phyloP scores from a whole-genome alignment of 2,797 vertebrate species.

The Philypnodon macrostomus region DNA sequence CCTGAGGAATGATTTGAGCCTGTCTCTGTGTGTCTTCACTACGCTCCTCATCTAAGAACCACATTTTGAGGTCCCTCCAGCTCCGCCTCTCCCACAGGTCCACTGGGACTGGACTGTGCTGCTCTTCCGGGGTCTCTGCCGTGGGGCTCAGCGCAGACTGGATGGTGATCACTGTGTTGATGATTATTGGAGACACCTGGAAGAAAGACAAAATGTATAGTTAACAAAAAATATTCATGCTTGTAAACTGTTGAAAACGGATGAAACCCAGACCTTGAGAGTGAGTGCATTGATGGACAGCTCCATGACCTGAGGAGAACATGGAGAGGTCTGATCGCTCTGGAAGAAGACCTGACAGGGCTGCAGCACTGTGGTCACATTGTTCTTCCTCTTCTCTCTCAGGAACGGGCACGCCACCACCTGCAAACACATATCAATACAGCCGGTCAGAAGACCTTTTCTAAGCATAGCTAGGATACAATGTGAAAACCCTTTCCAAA shows the following conservation, averaged over 20 bases:
- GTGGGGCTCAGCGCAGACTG: slow-evolving; percentile 87
- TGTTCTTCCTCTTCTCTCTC: slow-evolving; percentile 81
- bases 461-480: too few relatives aligned
- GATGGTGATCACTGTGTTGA: slow-evolving; percentile 96
- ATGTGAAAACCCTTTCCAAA: too few relatives aligned
- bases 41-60: slow-evolving; percentile 92
- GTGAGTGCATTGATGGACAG: slow-evolving; percentile 86
- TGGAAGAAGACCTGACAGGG: slow-evolving; percentile 90
- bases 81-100: slow-evolving; percentile 87
- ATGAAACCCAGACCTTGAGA: slow-evolving; percentile 90
- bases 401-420: slow-evolving; percentile 92
- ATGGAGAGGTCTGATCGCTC: slow-evolving; percentile 72
- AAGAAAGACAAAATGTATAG: slow-evolving; percentile 23
- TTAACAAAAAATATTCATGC: too few relatives aligned
- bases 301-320: slow-evolving; percentile 81
- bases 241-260: too few relatives aligned
- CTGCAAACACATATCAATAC: slow-evolving; percentile 39
- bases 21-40: slow-evolving; percentile 70
- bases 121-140: slow-evolving; percentile 80
- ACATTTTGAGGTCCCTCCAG: slow-evolving; percentile 88
- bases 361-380: slow-evolving; percentile 89
- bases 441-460: neutral
- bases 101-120: slow-evolving; percentile 77
- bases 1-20: slow-evolving; percentile 79
- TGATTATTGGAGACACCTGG: slow-evolving; percentile 96